These are phyloP conservation scores for Thamnophis sirtalis DNA, from an alignment of 2,113 vertebrate species.

Conservation along the genomic window DNA sequence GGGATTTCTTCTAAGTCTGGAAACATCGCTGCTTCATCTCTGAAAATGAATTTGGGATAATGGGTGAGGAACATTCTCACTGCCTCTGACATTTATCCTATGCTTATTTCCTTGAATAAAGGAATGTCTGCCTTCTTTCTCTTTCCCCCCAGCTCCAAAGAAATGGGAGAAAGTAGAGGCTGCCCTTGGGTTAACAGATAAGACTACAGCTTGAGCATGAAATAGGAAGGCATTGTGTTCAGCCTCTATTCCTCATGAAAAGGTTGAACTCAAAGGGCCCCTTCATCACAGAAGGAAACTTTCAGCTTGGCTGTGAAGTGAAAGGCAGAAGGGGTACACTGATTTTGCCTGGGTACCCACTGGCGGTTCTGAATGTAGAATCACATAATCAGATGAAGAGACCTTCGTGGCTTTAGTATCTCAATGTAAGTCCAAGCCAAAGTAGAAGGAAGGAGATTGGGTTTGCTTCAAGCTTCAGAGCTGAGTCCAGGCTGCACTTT, in stretches of 20 bases:
- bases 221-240: background rate
- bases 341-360: background rate
- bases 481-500: background rate
- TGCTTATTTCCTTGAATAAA: background rate
- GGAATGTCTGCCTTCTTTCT: background rate
- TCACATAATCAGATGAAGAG: background rate
- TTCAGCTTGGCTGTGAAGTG: background rate
- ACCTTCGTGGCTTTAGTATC: background rate
- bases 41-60: background rate
- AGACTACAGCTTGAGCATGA: background rate
- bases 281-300: background rate
- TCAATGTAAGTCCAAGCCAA: background rate
- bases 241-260: background rate
- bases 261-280: background rate
- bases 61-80: background rate
- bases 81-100: background rate
- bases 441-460: background rate
- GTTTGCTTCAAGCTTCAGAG: background rate
- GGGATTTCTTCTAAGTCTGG: background rate
- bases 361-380: background rate
- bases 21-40: background rate
- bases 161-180: background rate
- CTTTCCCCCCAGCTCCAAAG: background rate
- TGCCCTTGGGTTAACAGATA: background rate
- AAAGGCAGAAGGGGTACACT: background rate